Percentiles rank a stretch among this genome's conserved stretches.
Evolutionary conservation across 2,888 invertebrate species (phyloP).

Genomic region (Harpalus rufipes): DNA sequence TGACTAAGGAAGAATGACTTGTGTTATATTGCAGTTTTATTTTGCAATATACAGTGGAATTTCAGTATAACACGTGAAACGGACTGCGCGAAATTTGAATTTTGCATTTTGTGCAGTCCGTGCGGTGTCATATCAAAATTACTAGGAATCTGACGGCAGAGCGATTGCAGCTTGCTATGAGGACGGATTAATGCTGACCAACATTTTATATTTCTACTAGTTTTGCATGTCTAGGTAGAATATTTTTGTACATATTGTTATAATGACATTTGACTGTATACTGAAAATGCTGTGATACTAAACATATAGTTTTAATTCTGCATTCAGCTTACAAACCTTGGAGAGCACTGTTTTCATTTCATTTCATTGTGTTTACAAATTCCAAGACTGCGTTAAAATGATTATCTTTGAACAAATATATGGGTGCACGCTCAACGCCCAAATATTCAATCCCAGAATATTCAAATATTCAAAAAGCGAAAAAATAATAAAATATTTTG

Average conservation of each 20-base stretch:
- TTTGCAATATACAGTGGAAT: slow-evolving; percentile 62
- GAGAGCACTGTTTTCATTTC: slow-evolving; percentile 62
- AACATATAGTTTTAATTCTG: slow-evolving; percentile 58
- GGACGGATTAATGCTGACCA: slow-evolving; percentile 38
- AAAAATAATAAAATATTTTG: too few relatives aligned
- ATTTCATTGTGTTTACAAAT: slow-evolving; percentile 31
- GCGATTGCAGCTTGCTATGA: background rate
- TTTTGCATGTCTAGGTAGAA: slow-evolving; percentile 26
- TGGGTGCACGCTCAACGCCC: too few relatives aligned
- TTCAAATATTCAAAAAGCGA: too few relatives aligned
- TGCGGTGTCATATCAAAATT: slow-evolving; percentile 55
- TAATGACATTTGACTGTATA: slow-evolving; percentile 65
- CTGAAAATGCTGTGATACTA: slow-evolving; percentile 62
- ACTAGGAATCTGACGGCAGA: background rate
- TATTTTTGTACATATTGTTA: slow-evolving; percentile 48
- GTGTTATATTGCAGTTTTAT: slow-evolving; percentile 54
- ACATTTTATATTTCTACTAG: slow-evolving; percentile 34
- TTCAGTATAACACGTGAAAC: slow-evolving; percentile 52
- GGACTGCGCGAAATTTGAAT: slow-evolving; percentile 23
- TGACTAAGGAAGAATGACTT: slow-evolving; percentile 47
- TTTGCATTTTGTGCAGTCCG: slow-evolving; percentile 35
- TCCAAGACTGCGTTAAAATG: slow-evolving; percentile 52
- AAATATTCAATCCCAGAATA: too few relatives aligned
- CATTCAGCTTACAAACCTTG: slow-evolving; percentile 54
- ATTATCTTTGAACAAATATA: too few relatives aligned